These are phyloP conservation scores for Lophochroa leadbeateri DNA, from an alignment of 2,113 vertebrate genomes.

Conservation along the genomic window DNA sequence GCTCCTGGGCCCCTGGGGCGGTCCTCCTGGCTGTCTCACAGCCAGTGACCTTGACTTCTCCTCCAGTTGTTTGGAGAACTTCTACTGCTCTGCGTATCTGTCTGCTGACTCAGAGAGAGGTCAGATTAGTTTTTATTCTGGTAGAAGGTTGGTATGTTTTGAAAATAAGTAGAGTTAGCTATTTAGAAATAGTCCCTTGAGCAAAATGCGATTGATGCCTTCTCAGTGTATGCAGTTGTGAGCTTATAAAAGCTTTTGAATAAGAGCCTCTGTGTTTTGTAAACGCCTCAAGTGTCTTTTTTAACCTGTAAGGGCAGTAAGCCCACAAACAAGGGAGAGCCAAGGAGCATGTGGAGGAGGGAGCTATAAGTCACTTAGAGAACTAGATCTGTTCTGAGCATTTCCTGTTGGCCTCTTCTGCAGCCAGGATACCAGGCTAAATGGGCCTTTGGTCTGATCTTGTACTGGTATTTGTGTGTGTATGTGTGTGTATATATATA, in stretches of 20 bases:
- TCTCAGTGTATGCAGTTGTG: neutral
- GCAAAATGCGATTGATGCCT: neutral
- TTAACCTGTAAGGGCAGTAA: neutral
- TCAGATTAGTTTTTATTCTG: neutral
- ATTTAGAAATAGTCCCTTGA: neutral
- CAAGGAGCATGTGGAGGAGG: neutral
- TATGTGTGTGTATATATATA: neutral
- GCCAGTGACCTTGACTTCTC: neutral
- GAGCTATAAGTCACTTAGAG: neutral
- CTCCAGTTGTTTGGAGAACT: rapidly evolving
- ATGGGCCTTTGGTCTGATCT: neutral
- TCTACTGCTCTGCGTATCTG: neutral
- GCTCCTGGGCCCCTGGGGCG: no score
- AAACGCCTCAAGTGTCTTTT: neutral
- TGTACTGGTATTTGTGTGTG: neutral
- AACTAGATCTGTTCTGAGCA: neutral
- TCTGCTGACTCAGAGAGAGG: neutral
- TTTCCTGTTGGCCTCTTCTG: neutral
- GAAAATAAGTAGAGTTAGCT: neutral
- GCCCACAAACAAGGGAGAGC: neutral
- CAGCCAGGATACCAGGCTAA: neutral
- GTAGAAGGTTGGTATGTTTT: neutral
- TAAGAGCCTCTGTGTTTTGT: neutral
- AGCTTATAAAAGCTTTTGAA: neutral
- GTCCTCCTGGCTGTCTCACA: neutral